These are phyloP conservation scores for Solenopsis fugax DNA, from an alignment of 1,140 invertebrate genomes.

Conservation along the genomic window DNA sequence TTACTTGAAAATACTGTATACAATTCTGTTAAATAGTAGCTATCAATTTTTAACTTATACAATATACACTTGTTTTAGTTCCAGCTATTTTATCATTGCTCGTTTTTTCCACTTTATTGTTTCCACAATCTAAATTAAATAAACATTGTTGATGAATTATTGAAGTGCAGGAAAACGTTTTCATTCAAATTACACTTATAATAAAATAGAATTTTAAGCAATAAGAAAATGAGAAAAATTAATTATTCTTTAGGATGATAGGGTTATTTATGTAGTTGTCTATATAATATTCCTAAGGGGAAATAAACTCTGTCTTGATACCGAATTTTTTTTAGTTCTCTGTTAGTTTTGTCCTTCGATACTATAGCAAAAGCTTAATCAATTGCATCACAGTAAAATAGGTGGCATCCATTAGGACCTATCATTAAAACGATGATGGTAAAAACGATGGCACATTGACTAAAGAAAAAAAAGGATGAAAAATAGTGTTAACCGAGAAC, in stretches of 20 bases:
- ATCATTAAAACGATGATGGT: conserved; percentile 41
- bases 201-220: neutral
- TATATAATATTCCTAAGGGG: neutral
- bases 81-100: neutral
- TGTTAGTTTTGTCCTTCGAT: neutral
- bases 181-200: neutral
- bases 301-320: neutral
- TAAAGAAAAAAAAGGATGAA: neutral
- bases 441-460: neutral
- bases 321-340: neutral
- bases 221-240: neutral
- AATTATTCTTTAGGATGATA: neutral
- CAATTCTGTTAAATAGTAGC: neutral
- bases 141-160: conserved; percentile 9
- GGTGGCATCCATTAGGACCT: conserved; percentile 3
- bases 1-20: neutral
- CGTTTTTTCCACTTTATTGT: neutral
- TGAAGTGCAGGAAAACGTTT: neutral
- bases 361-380: conserved; percentile 9
- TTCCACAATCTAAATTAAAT: neutral
- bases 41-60: neutral
- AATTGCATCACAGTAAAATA: conserved; percentile 9
- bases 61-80: neutral
- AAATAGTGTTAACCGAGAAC: conserved; percentile 3
- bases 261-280: neutral